Base-by-base conservation (phyloP, 2,113 vertebrate species). In the Phrynosoma blainvillii region DNA sequence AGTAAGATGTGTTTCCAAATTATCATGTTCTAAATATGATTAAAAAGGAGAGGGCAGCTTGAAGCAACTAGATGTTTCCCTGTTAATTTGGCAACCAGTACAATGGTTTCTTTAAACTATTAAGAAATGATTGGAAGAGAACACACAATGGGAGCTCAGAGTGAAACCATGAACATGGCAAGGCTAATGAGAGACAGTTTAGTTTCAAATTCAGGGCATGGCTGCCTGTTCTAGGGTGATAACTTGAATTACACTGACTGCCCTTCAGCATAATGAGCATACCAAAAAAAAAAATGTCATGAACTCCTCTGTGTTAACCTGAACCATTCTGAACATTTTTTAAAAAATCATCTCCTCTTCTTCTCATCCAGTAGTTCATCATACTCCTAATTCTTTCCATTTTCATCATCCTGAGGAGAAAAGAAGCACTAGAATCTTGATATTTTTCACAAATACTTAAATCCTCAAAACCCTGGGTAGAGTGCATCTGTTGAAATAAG, bases 161-260 rank as follows among this genome's bases (percentile, higher is more conserved):
- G 81, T 70, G 27, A 70, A 82, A 82, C 16, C 13, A 70, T 27
- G 40, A 47, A 14, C 65, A 66, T 70, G 40, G 25, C 62, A 83
- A 70, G 27, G 81, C 40, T 83, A 83, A 83, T 52, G 40, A 83
- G 65, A 6, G 25, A 10, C 65, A 83, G 81, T 68, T 83, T 83
- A 27, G 27, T 83, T 83, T 70, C 62, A 83, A 82, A 70, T 70
- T 23, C 42, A 70, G 36, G 36, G 6, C 62, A 83, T 70, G 81
- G 2, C 36, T 30, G 14, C 81, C 40, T 70, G 5, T 83, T 83
- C 32, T 2, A 8, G 52, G 16, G 40, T 9, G 21, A 18, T 27
- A 42, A 68, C 40, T 70, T 81, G 32, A 81, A 81, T 65, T 65
- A 81, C 2, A 23, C 2, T 70, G 65, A 36, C 8, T 70, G 65